Evolutionary conservation across 2,888 invertebrate genomes (phyloP).

Genomic region (Dilophus febrilis): DNA sequence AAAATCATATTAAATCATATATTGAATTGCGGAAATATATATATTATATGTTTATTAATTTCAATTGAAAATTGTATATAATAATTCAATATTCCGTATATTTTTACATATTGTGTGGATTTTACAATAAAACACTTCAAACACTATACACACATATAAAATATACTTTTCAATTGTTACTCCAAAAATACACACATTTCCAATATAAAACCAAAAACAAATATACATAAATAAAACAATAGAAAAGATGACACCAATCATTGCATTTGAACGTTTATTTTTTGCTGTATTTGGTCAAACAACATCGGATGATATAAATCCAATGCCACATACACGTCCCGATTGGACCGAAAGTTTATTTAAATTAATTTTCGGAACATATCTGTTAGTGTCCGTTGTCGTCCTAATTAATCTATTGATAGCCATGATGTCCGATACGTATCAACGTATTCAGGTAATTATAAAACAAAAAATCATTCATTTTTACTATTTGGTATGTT

Average conservation of each 20-base stretch:
- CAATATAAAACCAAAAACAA: too few species aligned
- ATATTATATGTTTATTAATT: too few species aligned
- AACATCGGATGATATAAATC: slow-evolving; percentile 67
- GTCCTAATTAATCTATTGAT: slow-evolving; percentile 97
- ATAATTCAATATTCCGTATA: too few species aligned
- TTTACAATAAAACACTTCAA: too few species aligned
- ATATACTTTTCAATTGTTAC: too few species aligned
- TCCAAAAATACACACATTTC: too few species aligned
- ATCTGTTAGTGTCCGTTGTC: slow-evolving; percentile 95
- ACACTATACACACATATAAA: too few species aligned
- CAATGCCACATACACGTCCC: slow-evolving; percentile 50
- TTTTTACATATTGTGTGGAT: too few species aligned
- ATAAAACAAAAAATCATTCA: slow-evolving; percentile 20
- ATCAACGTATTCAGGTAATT: slow-evolving; percentile 95
- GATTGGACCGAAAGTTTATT: slow-evolving; percentile 73
- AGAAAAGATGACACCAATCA: slow-evolving; percentile 74
- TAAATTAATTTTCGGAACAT: slow-evolving; percentile 87
- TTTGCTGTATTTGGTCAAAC: slow-evolving; percentile 95
- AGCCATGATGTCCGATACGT: slow-evolving; percentile 99
- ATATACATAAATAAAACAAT: slow-evolving; percentile 20
- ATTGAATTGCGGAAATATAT: too few species aligned
- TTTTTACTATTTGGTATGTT: neutral
- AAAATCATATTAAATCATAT: too few species aligned
- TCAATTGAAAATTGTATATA: too few species aligned
- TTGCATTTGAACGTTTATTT: slow-evolving; percentile 94